phyloP scores from a whole-genome alignment of 2,113 vertebrate species.

The Festucalex cinctus region DNA sequence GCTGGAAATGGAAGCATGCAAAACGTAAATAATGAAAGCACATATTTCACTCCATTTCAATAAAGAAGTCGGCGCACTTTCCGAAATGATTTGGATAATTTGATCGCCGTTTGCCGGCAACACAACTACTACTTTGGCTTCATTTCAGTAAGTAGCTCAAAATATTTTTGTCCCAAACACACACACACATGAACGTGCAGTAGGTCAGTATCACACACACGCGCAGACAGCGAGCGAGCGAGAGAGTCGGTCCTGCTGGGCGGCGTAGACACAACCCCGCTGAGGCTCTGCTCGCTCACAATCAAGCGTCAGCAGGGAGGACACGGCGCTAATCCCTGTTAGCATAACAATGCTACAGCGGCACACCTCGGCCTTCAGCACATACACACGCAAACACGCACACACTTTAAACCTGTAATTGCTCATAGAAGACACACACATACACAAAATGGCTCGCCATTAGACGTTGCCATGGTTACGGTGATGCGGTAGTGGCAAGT shows the following conservation, averaged over 20 bases:
- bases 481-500: constrained; percentile 21
- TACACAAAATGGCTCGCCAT: not conserved
- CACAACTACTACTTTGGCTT: too few species aligned
- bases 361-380: constrained; percentile 26
- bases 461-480: not conserved
- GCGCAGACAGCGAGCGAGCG: not conserved
- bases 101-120: too few species aligned
- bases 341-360: constrained; percentile 54
- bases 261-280: constrained; percentile 66
- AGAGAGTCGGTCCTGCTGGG: constrained; percentile 54
- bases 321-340: constrained; percentile 49
- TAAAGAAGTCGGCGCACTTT: not conserved
- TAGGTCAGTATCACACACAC: constrained; percentile 3
- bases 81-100: too few species aligned
- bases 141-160: too few species aligned
- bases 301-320: constrained; percentile 51
- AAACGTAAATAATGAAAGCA: not conserved
- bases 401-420: not conserved
- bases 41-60: not conserved
- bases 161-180: too few species aligned
- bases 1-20: not conserved
- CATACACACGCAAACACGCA: not conserved
- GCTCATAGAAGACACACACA: not conserved
- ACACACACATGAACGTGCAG: not conserved
- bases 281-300: constrained; percentile 43